Evolutionary conservation across 2,113 vertebrate genomes (phyloP), one percentile per base, ranked within the genome.

Genomic region (Cephalopholis sonnerati): DNA sequence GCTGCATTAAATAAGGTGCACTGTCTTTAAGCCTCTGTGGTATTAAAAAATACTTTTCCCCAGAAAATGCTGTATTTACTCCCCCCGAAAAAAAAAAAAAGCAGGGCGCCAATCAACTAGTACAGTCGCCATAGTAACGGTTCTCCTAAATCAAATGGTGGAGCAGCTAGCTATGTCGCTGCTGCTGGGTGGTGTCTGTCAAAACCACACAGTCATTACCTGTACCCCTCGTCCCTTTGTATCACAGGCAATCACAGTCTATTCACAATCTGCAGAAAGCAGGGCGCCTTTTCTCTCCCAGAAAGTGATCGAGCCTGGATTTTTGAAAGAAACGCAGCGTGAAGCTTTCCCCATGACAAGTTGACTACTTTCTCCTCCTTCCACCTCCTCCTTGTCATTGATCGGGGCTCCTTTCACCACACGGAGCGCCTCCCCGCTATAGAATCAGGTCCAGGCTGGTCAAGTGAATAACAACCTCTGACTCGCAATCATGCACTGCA

Each of bases 201-300:
- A 87, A 71, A 87, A 66, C 53, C 85, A 65, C 74, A 85, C 85
- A 82, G 83, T 87, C 83, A 92, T 93, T 93, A 91, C 89, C 91
- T 92, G 90, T 51, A 66, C 76, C 88, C 41, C 72, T 69, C 44
- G 44, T 77, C 74, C 73, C 70, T 93, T 91, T 91, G 84, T 91
- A 63, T 82, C 54, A 15, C 84, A 39, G 78, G 84, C 86, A 93
- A 93, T 94, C 93, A 93, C 69, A 36, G 70, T 68, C 92, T 87
- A 89, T 94, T 94, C 91, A 91, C 86, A 54, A 80, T 25, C 82
- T 32, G 67, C 85, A 77, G 73, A 66, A 71, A 68, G 82, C 73
- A 48, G 61, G 29, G 48, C 4, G 73, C 69, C 75, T 67, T 86
- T 84, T 84, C 82, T 82, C 75, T 81, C 81, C 59, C 79, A 44